Conservation (phyloP, 23 tunicate genomes). For the Trididemnum nubilum region DNA sequence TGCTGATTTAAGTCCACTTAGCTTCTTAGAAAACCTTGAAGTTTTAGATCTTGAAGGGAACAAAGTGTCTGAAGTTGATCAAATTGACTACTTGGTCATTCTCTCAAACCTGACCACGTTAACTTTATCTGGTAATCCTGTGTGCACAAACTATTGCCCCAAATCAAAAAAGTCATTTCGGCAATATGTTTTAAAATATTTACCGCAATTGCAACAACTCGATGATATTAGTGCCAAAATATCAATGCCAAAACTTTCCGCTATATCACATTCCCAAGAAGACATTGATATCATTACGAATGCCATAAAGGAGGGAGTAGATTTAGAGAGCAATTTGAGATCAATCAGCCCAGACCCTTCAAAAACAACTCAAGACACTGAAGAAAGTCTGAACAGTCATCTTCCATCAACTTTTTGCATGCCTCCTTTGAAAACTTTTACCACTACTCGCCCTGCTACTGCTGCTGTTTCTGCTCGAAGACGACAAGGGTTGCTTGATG, state of each 20-base stretch:
- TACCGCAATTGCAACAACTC: conserved; percentile 55
- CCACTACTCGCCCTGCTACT: conserved; percentile 39
- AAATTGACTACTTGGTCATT: conserved; percentile 79
- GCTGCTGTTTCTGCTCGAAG: conserved; percentile 29
- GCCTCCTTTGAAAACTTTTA: not conserved
- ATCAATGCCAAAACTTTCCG: conserved; percentile 13
- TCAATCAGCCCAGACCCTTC: not conserved
- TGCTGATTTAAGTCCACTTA: conserved; percentile 66
- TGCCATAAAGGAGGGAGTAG: conserved; percentile 79
- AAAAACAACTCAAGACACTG: not conserved
- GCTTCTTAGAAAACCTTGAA: conserved; percentile 80
- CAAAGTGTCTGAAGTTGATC: conserved; percentile 63
- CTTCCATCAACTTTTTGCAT: conserved; percentile 4
- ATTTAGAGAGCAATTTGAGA: conserved; percentile 6
- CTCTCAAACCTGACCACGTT: conserved; percentile 56
- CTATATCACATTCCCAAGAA: conserved; percentile 53
- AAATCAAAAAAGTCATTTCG: conserved; percentile 42
- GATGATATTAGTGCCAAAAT: conserved; percentile 49
- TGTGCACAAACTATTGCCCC: conserved; percentile 19
- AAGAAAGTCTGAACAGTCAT: not conserved
- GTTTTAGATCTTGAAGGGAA: conserved; percentile 87
- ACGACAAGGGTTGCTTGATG: not conserved
- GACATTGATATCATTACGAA: conserved; percentile 76
- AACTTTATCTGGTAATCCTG: conserved; percentile 72
- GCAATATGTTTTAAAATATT: conserved; percentile 39